Evolutionary conservation across 2,797 vertebrate species (phyloP), one percentile per base, ranked within the genome.

Genomic region (Cyprinodon diabolis): DNA sequence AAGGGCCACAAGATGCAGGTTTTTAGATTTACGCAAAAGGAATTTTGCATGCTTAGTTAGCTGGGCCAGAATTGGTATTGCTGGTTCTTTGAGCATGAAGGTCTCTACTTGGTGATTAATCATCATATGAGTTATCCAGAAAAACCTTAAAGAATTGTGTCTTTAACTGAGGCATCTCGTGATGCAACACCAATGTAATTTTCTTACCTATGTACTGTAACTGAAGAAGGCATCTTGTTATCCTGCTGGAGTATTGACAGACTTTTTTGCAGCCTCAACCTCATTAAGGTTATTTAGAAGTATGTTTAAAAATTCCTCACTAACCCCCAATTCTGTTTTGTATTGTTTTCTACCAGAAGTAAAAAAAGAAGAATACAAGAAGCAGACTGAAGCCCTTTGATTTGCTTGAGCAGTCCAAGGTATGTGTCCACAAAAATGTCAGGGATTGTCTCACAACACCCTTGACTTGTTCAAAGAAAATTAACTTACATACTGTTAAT

Each of bases 391-490:
- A 81, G 85, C 80, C 88, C 82, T 89, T 83, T 86, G 87, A 81
- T 85, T 91, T 87, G 90, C 91, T 89, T 94, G 88, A 93, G 91
- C 91, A 89, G 89, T 90, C 90, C 77, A 72, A 89, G 90, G 94
- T 95, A 89, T 76, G 90, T 86, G 52, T 86, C 43, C 43, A 70
- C 6, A 65, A 21, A 74, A 65, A 63, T 74, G 19, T 49, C 63
- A 74, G 60, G 60, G 9, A 57, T 70, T 19, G 40, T 43, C 72
- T 76, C 14, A 66, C 14, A 19, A 77, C 30, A 75, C 74, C 35
- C 76, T 68, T 52, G 45, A 58, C 15, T 58, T 30, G n/a, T 54
- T 71, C 23, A 19, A 58, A 63, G 12, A 74, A 58, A 72, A 52
- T 12, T 9, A 12, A 6, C 15, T 73, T 73, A 69, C 30, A 63